A percentile compares a stretch with the other conserved stretches of the same genome.
These are phyloP conservation scores for Cotesia congregata DNA, from an alignment of 2,888 invertebrate species.

Conservation along the genomic window DNA sequence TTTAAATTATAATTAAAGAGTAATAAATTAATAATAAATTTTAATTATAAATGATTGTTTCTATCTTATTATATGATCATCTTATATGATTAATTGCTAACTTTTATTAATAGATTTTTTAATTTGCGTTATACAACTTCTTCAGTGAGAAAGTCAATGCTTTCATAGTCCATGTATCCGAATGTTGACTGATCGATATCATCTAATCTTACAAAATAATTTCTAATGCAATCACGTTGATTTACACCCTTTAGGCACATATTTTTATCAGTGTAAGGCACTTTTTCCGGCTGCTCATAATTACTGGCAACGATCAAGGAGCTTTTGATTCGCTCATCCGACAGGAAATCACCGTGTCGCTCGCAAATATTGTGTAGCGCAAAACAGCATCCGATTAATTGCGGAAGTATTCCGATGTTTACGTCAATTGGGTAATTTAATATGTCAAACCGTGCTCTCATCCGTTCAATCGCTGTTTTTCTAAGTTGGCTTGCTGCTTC, in stretches of 20 bases:
- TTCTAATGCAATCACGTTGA: constrained; percentile 38
- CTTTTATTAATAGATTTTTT: background rate
- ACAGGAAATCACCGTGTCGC: constrained; percentile 46
- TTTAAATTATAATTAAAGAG: background rate
- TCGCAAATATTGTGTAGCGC: constrained; percentile 56
- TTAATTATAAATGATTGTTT: no score
- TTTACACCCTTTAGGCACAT: constrained; percentile 13
- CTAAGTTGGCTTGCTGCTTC: constrained; percentile 41
- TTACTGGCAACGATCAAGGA: constrained; percentile 4
- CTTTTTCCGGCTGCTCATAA: background rate
- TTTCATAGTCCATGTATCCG: constrained; percentile 10
- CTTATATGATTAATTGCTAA: no score
- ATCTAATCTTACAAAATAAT: constrained; percentile 25
- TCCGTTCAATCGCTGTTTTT: constrained; percentile 49
- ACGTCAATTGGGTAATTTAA: constrained; percentile 52
- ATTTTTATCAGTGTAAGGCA: background rate
- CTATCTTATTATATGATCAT: no score
- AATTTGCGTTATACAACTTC: background rate
- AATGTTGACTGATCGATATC: background rate
- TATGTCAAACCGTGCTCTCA: constrained; percentile 52
- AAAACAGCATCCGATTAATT: constrained; percentile 55
- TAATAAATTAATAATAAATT: background rate
- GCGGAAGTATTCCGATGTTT: constrained; percentile 52
- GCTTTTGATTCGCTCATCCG: constrained; percentile 47
- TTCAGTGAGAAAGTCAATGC: background rate